Evolutionary conservation across 2,888 invertebrate genomes (phyloP).

Genomic region (Acleris emargana): DNA sequence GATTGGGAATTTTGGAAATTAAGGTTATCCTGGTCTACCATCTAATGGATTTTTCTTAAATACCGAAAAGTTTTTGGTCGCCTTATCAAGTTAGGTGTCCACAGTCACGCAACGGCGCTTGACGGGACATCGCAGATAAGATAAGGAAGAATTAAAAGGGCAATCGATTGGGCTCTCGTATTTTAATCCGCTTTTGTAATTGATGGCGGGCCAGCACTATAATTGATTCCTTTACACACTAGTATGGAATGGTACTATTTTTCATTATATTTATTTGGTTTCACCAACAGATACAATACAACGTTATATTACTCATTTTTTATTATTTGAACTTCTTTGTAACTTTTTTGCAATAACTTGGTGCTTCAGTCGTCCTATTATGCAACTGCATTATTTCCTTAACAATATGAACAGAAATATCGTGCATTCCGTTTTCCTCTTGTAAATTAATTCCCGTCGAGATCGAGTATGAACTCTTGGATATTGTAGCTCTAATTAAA

Average conservation of each 20-base stretch:
- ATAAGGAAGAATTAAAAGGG: conserved; percentile 22
- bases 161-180: conserved; percentile 3
- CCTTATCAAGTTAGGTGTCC: conserved; percentile 17
- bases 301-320: too few species aligned
- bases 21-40: not conserved
- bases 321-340: too few species aligned
- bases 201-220: too few species aligned
- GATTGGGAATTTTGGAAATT: not conserved
- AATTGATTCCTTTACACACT: too few species aligned
- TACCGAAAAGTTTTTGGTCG: conserved; percentile 5
- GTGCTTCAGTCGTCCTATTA: not conserved
- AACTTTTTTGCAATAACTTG: too few species aligned
- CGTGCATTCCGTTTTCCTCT: conserved; percentile 5
- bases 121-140: conserved; percentile 15
- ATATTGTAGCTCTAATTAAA: conserved; percentile 26
- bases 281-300: too few species aligned
- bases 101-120: conserved; percentile 26
- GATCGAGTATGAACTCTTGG: conserved; percentile 10
- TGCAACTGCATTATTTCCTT: not conserved
- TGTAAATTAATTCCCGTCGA: conserved; percentile 12
- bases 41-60: conserved; percentile 17
- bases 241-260: too few species aligned
- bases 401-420: not conserved
- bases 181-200: not conserved
- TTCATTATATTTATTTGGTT: too few species aligned